These are phyloP conservation scores for Lacanobia oleracea DNA, from an alignment of 2,888 invertebrate genomes.

Conservation along the genomic window DNA sequence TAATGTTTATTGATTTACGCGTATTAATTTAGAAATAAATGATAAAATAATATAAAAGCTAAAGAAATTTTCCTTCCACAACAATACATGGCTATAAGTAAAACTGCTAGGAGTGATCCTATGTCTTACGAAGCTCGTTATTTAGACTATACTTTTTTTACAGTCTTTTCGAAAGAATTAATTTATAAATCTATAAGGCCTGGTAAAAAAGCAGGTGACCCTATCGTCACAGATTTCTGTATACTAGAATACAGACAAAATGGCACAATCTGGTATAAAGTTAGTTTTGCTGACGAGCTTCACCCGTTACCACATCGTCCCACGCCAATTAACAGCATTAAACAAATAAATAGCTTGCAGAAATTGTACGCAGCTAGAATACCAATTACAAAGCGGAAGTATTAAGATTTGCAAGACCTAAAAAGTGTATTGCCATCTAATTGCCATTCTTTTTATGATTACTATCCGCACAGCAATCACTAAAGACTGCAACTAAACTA, in stretches of 20 bases:
- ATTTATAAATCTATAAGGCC: slow-evolving; percentile 13
- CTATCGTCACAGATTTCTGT: neutral
- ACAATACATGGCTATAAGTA: slow-evolving; percentile 53
- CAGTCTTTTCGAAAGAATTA: slow-evolving; percentile 49
- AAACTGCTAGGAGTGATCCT: slow-evolving; percentile 52
- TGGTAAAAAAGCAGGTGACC: slow-evolving; percentile 5
- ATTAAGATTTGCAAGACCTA: slow-evolving; percentile 63
- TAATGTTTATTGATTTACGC: too few species aligned
- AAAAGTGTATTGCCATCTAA: slow-evolving; percentile 60
- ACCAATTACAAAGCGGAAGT: slow-evolving; percentile 58
- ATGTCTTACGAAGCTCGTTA: slow-evolving; percentile 3
- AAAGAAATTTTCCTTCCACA: slow-evolving; percentile 57
- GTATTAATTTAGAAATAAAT: too few species aligned
- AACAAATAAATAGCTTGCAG: slow-evolving; percentile 48
- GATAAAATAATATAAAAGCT: too few species aligned
- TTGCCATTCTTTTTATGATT: slow-evolving; percentile 64
- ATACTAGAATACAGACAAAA: neutral
- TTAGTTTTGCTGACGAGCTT: neutral
- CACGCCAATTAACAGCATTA: slow-evolving; percentile 44
- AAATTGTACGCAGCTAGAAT: slow-evolving; percentile 60
- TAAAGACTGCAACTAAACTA: slow-evolving; percentile 50
- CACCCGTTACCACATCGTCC: slow-evolving; percentile 2
- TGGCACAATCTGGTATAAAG: slow-evolving; percentile 3
- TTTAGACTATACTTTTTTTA: slow-evolving; percentile 54
- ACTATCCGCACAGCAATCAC: slow-evolving; percentile 46